Evolutionary conservation across 2,797 vertebrate species (phyloP), one percentile per base, ranked within the genome.

Genomic region (Takifugu ocellatus): DNA sequence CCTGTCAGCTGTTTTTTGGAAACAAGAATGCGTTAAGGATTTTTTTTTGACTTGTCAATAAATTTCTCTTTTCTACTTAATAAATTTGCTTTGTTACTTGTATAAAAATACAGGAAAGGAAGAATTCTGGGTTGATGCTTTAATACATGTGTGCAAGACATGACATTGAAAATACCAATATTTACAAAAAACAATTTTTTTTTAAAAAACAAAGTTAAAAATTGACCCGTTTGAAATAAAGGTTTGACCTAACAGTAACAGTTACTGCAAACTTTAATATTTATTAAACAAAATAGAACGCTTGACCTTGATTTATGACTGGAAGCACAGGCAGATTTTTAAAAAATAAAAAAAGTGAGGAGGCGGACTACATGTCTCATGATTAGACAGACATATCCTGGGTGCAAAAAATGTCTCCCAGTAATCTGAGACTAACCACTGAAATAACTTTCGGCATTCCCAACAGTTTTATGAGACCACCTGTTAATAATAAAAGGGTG

Each of bases 21-120:
- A 77, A 65, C 56, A 87, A 87, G 84, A 87, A 88, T 87, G 51
- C 27, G 69, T 33, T 46, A 12, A 39, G 36, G 36, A 39, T 12
- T 39, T 9, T 39, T 36, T 4, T 36, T 86, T 51, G 80, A 82
- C 61, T 69, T 72, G 42, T 45, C 27, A 63, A 11, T 50, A 59
- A 3, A 16, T 47, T n/a, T 27, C 25, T 56, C 15, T 21, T 56
- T 59, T 51, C 0, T 49, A 39, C 31, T 33, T 33, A 7, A 2
- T 33, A 9, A 33, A 10, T 33, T 33, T 33, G 10, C 7, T 33
- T 33, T 39, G 10, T 14, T 4, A 2, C 3, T 14, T 2, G 4
- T 39, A 14, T 39, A 39, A 39, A 39, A 4, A 39, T 39, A 12
- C 36, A 39, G 36, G 36, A 4, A 39, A 39, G 10, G 12, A 4